Evolutionary conservation across 2,797 vertebrate species (phyloP), one percentile per base, ranked within the genome.

Genomic region (Luscinia megarhynchos): DNA sequence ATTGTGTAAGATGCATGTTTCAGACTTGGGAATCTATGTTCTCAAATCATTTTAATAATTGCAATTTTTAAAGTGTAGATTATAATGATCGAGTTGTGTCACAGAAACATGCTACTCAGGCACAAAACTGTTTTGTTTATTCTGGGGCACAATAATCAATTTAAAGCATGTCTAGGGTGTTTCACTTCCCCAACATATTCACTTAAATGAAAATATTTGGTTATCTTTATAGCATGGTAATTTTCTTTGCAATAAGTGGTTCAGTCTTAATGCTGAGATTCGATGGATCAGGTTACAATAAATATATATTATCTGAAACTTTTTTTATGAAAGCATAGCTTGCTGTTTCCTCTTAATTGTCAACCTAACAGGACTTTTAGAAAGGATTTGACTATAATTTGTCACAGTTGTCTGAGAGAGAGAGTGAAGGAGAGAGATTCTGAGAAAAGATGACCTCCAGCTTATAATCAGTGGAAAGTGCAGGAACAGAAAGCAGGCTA

Each of bases 231-330:
- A 50, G 8, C 48, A n/a, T 50, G 6, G 4, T 48, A 59, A 48
- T 84, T 90, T 29, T 68, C 32, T 34, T 82, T 43, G 5, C 18
- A 83, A 59, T 41, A 59, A 13, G 2, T 12, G 6, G 57, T 73
- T 79, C 0, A 1, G 43, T 83, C 26, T 63, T 59, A 50, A 69
- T 26, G 5, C 19, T 74, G 45, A 69, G 22, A 74, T 53, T 63
- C 22, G 53, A 2, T 32, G 13, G 23, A 12, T 45, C 4, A 12
- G 19, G 8, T 61, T 77, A 58, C 0, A 0, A 61, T 61, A 79
- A 70, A 74, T 29, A 61, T 22, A 45, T 36, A 19, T 2, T 2
- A 40, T 26, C 34, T 89, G 61, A 78, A 91, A 61, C 2, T 16
- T 86, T 64, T 50, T 75, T 54, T 17, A 67, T 75, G 9, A 55